Conservation (phyloP, 2,797 vertebrate species). For the Periophthalmus magnuspinnatus region DNA sequence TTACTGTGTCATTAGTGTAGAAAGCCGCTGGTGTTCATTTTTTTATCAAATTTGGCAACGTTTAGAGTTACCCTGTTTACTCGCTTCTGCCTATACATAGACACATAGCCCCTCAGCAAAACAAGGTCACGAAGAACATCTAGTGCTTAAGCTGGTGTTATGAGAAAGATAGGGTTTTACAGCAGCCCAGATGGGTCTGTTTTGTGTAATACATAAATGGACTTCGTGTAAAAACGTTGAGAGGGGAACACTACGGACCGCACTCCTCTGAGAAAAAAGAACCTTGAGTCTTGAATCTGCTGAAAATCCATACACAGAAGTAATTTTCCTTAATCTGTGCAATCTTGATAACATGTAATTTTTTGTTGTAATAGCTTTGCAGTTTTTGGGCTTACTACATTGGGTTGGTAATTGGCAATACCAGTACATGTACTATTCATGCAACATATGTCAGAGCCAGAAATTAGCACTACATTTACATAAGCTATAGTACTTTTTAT, state of each 20-base stretch:
- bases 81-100: conserved; percentile 40
- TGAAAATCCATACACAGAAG: neutral
- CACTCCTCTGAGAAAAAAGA: conserved; percentile 42
- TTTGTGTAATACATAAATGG: conserved; percentile 65
- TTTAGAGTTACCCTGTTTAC: conserved; percentile 61
- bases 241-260: conserved; percentile 38
- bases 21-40: conserved; percentile 42
- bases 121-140: conserved; percentile 56
- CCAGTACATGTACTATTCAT: neutral
- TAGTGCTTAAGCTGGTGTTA: conserved; percentile 61
- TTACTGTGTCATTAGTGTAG: conserved; percentile 35
- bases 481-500: neutral
- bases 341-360: neutral
- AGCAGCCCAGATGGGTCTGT: conserved; percentile 51
- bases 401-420: neutral
- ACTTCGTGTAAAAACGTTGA: conserved; percentile 44
- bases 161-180: conserved; percentile 63
- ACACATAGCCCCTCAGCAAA: conserved; percentile 30
- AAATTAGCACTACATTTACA: too few species aligned
- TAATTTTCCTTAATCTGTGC: neutral
- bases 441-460: neutral
- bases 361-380: neutral
- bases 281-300: conserved; percentile 31
- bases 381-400: too few species aligned
- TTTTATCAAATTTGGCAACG: conserved; percentile 54